These are phyloP conservation scores for Doryteuthis pealeii DNA, from an alignment of 1,140 invertebrate species.

Conservation along the genomic window DNA sequence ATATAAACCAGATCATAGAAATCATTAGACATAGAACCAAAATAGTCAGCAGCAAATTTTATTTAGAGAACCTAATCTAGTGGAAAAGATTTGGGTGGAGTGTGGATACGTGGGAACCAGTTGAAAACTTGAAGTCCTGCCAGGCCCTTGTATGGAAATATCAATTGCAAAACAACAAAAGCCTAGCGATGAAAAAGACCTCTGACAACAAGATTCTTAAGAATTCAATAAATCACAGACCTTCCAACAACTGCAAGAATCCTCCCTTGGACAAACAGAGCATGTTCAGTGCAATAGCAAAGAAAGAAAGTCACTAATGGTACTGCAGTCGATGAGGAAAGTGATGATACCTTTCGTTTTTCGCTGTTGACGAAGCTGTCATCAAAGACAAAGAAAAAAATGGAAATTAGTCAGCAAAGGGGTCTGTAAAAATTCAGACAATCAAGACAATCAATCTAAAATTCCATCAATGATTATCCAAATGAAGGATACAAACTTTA, in stretches of 20 bases:
- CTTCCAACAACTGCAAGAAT: neutral
- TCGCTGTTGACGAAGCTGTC: neutral
- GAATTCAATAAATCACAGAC: neutral
- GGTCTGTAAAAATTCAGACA: neutral
- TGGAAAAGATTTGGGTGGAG: conserved; percentile 42
- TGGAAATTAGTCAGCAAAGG: neutral
- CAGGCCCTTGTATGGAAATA: conserved; percentile 22
- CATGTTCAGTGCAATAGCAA: neutral
- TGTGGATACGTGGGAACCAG: conserved; percentile 50
- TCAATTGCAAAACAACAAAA: neutral
- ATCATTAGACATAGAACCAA: conserved; percentile 26
- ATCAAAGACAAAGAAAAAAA: conserved; percentile 8
- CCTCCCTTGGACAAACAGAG: neutral
- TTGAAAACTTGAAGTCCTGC: conserved; percentile 35
- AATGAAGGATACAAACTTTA: neutral
- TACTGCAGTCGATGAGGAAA: neutral
- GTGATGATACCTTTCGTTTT: neutral
- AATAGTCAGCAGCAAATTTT: conserved; percentile 20
- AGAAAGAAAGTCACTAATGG: neutral
- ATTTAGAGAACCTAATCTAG: conserved; percentile 36
- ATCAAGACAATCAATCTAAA: neutral
- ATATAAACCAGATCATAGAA: conserved; percentile 43
- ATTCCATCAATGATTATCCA: neutral
- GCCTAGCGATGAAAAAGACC: neutral
- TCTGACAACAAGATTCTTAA: neutral